Evolutionary conservation across 2,888 invertebrate species (phyloP), one percentile per base, ranked within the genome.

Genomic region (Hesperia comma): DNA sequence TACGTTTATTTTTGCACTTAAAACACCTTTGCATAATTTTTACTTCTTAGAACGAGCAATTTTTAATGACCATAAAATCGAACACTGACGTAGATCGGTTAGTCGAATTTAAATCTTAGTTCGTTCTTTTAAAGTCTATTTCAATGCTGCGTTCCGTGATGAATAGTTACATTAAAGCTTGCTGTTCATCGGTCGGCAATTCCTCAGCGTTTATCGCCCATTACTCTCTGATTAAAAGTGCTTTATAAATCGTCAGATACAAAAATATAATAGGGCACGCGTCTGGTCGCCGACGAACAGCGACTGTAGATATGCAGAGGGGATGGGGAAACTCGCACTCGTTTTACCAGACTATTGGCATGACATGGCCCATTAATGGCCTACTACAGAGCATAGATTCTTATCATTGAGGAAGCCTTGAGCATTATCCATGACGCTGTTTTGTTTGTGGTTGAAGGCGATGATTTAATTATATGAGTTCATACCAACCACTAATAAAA

Each of bases 161-260:
- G 51, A 32, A 64, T 64, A 58, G 57, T 64, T 37, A 58, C 63
- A 64, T 64, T 64, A 64, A 57, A 57, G 63, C 49, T 63, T 57
- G 43, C 63, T 63, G 63, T 57, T 63, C 63, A 63, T 57, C 53
- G 64, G 64, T 26, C 58, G 54, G 66, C 61, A 55, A 67, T 67
- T 60, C 66, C 61, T 61, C 64, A 64, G 53, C 66, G 68, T 75
- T 76, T 77, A 77, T 76, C 68, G 72, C 69, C 76, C 74, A 74
- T 75, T 75, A 75, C 71, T 71, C 73, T 74, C 68, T 74, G 72
- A 75, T 76, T 72, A 75, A 76, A 74, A 73, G 69, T 70, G 70
- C 57, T 67, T 68, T 70, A 75, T 76, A 75, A 77, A 75, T 76
- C 71, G 68, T 71, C 68, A 54, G 55, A 69, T 72, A 69, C 72